Evolutionary conservation across 2,113 vertebrate species (phyloP), one percentile per base, ranked within the genome.

Genomic region (Pelecanoides urinatrix): DNA sequence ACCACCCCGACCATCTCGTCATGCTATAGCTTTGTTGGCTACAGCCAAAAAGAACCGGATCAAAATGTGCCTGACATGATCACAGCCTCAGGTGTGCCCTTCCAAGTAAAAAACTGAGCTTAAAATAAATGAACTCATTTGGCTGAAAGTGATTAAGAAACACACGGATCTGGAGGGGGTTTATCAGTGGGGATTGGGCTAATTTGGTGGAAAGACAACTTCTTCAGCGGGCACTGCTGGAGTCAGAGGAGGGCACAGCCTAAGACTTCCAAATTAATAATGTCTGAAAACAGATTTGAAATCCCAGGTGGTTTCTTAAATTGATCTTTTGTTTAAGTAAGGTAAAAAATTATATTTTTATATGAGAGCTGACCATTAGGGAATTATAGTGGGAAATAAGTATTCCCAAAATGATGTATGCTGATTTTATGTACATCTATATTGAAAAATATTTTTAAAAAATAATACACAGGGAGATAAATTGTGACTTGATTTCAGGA

Each of bases 131-230:
- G 52, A 94, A 78, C 65, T 96, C 19, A 72, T 95, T 89, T 91
- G 70, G 19, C 20, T 32, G 84, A 76, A 78, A 93, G 87, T 96
- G 94, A 96, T 96, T 96, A 96, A 96, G 92, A 85, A n/a, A 7
- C 16, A 11, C 29, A 10, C 0, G 0, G 58, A 49, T 96, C 84
- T 94, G 87, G 87, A 90, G 94, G 74, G 86, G 92, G 8, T 25
- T 96, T 79, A 32, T 88, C 93, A 73, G 80, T 90, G 84, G 94
- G 90, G 91, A 95, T 14, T 93, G 81, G 94, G 66, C 53, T 90
- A 75, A 95, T 92, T 89, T 81, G 89, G 72, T 91, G 91, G 55
- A 92, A 92, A 49, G 94, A 81, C 23, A 40, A 29, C 45, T 95
- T 86, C 91, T 94, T 75, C 90, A 78, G 90, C 0, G 45, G 96